Percentiles rank a stretch among this genome's conserved stretches.
These are phyloP conservation scores for human DNA, from an alignment of 2,113 vertebrate species.

Conservation along the genomic window GRCh38 chr11:129087501-129088000, in stretches of 20 bases:
- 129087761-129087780: neutral
- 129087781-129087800: neutral
- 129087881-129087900: neutral
- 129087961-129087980: neutral
- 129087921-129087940: neutral
- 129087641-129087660: neutral
- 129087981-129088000: neutral
- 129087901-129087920: neutral
- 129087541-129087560: neutral
- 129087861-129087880: neutral
- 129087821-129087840: too few species aligned
- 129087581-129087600: neutral
- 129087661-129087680: neutral
- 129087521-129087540: neutral
- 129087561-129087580: neutral
- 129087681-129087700: neutral
- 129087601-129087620: neutral
- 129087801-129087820: neutral
- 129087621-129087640: neutral
- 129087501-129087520: neutral
- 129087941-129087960: neutral
- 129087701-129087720: neutral
- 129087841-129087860: neutral
- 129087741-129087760: neutral
- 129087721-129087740: neutral